These are phyloP conservation scores for Alviniconcha strummeri DNA, from an alignment of 2,888 invertebrate species.

Conservation along the genomic window DNA sequence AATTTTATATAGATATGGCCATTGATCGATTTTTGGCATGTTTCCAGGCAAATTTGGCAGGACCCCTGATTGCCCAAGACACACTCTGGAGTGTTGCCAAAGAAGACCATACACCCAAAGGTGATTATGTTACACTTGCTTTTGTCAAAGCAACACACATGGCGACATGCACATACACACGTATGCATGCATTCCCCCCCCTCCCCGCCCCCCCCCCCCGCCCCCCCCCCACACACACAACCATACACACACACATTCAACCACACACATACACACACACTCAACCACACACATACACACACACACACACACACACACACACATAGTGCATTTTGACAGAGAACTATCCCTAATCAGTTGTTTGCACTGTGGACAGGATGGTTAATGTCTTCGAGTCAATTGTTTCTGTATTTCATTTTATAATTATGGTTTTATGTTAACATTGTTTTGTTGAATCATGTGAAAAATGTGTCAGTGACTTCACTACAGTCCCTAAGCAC, in stretches of 20 bases:
- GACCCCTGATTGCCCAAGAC: constrained; percentile 67
- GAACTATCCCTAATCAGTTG: too few species aligned
- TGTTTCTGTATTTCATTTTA: too few species aligned
- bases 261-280: neutral
- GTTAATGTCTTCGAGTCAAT: too few species aligned
- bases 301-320: neutral
- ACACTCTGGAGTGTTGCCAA: constrained; percentile 70
- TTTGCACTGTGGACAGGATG: too few species aligned
- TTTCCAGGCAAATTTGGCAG: constrained; percentile 63
- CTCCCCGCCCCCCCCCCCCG: neutral
- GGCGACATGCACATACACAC: neutral
- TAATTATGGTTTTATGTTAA: too few species aligned
- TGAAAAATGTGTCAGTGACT: too few species aligned
- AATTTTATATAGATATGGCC: too few species aligned
- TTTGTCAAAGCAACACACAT: neutral
- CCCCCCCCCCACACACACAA: neutral
- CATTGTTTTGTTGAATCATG: too few species aligned
- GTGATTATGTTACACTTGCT: constrained; percentile 40
- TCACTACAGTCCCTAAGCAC: too few species aligned
- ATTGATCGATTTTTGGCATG: neutral
- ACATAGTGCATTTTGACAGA: neutral
- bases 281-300: too few species aligned
- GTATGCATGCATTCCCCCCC: neutral
- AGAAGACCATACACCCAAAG: constrained; percentile 70
- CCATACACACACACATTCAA: neutral